Base-by-base conservation (phyloP, 2,113 vertebrate species). In the Argyrosomus japonicus region DNA sequence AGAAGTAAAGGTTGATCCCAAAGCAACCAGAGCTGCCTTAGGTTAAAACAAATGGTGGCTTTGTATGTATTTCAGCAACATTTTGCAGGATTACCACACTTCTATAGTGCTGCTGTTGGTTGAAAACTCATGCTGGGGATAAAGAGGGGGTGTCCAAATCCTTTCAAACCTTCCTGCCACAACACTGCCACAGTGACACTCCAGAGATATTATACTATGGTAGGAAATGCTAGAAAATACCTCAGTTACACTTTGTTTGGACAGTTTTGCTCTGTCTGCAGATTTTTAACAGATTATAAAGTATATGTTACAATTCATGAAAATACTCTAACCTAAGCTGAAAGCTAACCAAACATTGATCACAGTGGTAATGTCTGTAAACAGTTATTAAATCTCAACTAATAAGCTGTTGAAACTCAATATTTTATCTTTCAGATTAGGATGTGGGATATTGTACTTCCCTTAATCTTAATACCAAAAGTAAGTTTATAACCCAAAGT, bases 31-130 rank as follows among this genome's bases (percentile, higher is more conserved):
- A 70, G 53, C 32, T 63, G 65, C 32, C 77, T 60, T 75, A 45
- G 72, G 69, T 65, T 65, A 47, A 32, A 80, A 77, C 68, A 72
- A 83, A 67, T 43, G 1, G 8, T 61, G 15, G 48, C 75, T 88
- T 79, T 88, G 36, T 50, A 57, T 87, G 51, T 65, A 68, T 85
- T 89, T 85, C 60, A 74, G 77, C 75, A 73, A 61, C 83, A 71
- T 85, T 85, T 80, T 77, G 17, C 67, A 60, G 68, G 65, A 88
- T 87, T 85, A 77, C 32, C 18, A 57, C 68, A 57, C 53, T 4
- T 48, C 60, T 74, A 14, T 74, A 68, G 32, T 83, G 50, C 62
- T 79, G 64, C 51, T 57, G 71, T 50, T 65, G 61, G 67, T 75
- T 85, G 47, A 63, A 68, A 81, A 72, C 23, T 27, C n/a, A 45